Conservation (phyloP, 64 coral and sea anemone genomes). For the Dendronephthya gigantea region DNA sequence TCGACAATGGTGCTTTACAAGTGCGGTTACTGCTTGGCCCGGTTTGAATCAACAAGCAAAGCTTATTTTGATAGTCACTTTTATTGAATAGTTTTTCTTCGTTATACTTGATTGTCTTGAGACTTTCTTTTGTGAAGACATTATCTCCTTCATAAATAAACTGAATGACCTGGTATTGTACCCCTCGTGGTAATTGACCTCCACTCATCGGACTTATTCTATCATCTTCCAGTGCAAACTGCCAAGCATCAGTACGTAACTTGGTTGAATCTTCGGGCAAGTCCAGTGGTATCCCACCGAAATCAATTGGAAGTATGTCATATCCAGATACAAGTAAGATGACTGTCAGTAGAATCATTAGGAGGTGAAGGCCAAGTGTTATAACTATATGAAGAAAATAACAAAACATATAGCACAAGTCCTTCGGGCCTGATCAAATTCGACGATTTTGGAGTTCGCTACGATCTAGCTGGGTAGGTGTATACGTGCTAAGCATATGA, state of each 20-base stretch:
- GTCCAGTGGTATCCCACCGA: slow-evolving; percentile 70
- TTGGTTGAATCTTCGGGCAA: slow-evolving; percentile 70
- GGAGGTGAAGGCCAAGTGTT: slow-evolving; percentile 12
- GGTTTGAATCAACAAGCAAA: slow-evolving; percentile 36
- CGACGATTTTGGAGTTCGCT: no score
- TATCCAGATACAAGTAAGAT: slow-evolving; percentile 40
- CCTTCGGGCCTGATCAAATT: no score
- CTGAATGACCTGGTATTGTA: slow-evolving; percentile 55
- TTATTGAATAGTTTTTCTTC: slow-evolving; percentile 59
- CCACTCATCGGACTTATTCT: slow-evolving; percentile 62
- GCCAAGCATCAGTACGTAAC: slow-evolving; percentile 78
- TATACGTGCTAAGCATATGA: no score
- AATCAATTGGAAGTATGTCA: slow-evolving; percentile 86
- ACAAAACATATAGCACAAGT: background rate
- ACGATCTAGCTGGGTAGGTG: background rate
- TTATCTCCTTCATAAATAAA: slow-evolving; percentile 73
- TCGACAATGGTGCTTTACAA: slow-evolving; percentile 61
- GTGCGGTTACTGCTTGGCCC: background rate
- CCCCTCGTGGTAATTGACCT: slow-evolving; percentile 45
- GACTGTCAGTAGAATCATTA: slow-evolving; percentile 23
- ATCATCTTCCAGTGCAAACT: slow-evolving; percentile 65
- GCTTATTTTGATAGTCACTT: slow-evolving; percentile 53
- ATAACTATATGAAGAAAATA: slow-evolving; percentile 18
- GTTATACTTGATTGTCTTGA: slow-evolving; percentile 41
- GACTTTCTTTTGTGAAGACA: slow-evolving; percentile 56